phyloP scores from a whole-genome alignment of 2,113 vertebrate species.

The Spheniscus mendiculus region DNA sequence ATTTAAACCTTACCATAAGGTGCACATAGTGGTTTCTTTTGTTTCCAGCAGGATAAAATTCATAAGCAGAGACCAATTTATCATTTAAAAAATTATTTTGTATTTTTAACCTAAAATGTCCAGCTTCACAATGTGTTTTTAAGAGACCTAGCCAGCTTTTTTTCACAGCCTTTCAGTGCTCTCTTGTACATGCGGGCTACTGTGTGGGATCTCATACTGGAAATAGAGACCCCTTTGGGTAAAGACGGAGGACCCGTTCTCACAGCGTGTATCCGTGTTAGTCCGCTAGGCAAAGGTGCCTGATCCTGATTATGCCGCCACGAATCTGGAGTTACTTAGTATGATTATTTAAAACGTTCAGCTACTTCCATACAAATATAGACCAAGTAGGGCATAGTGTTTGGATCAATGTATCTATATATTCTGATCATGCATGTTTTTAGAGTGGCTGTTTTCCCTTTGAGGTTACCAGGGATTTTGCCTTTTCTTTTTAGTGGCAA shows the following conservation, averaged over 20 bases:
- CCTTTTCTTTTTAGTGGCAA: not conserved
- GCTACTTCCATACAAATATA: not conserved
- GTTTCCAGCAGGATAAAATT: constrained; percentile 59
- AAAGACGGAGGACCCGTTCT: not conserved
- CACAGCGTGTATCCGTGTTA: accelerated
- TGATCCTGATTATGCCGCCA: not conserved
- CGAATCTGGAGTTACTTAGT: not conserved
- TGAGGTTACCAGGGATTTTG: not conserved
- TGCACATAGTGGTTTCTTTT: constrained; percentile 59
- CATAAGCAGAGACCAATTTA: constrained; percentile 48
- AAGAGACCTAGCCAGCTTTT: not conserved
- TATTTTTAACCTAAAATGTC: constrained; percentile 43
- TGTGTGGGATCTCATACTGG: not conserved
- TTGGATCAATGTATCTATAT: not conserved
- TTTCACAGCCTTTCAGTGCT: not conserved
- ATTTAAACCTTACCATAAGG: constrained; percentile 70
- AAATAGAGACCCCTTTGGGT: not conserved
- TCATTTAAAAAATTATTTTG: constrained; percentile 48
- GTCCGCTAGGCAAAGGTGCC: not conserved
- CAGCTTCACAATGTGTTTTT: constrained; percentile 15
- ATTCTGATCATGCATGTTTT: not conserved
- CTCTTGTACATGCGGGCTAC: not conserved
- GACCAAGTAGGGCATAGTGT: not conserved
- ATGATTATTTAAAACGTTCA: not conserved
- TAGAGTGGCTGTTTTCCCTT: not conserved